These are phyloP conservation scores for Pinna nobilis DNA, from an alignment of 1,140 invertebrate species.

Conservation along the genomic window DNA sequence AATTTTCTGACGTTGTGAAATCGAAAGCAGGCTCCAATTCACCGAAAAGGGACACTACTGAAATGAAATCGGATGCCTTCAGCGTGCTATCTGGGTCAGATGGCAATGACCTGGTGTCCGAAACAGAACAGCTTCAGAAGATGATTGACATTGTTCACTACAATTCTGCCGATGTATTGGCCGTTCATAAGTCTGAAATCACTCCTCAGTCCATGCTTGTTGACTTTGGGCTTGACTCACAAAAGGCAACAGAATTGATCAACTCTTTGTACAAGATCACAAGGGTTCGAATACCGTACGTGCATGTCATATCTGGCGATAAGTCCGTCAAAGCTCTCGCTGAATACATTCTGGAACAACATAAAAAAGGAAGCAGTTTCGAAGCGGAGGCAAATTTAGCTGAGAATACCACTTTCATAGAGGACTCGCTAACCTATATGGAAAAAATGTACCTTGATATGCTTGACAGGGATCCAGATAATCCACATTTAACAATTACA, in stretches of 20 bases:
- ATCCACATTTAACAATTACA: constrained; percentile 7
- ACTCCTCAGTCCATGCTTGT: neutral
- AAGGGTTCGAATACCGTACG: constrained; percentile 2
- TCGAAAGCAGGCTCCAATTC: neutral
- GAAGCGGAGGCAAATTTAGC: neutral
- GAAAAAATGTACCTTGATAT: constrained; percentile 17
- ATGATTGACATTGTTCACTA: neutral
- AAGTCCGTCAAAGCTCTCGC: neutral
- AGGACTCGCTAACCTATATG: constrained; percentile 1
- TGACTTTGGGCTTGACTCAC: constrained; percentile 36
- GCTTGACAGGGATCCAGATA: neutral
- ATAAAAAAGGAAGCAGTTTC: too few species aligned
- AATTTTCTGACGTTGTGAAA: neutral
- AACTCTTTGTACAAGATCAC: constrained; percentile 4
- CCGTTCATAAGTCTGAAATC: neutral
- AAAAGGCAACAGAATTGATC: constrained; percentile 33
- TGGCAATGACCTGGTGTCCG: too few species aligned
- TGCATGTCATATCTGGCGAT: constrained; percentile 8
- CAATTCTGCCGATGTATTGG: neutral
- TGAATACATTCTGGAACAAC: constrained; percentile 13
- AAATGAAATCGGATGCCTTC: neutral
- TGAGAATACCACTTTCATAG: neutral
- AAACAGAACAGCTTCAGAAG: too few species aligned
- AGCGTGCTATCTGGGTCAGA: too few species aligned
- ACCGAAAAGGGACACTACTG: neutral